Conservation (phyloP, 2,888 invertebrate species). For the Cremastinae sp. region DNA sequence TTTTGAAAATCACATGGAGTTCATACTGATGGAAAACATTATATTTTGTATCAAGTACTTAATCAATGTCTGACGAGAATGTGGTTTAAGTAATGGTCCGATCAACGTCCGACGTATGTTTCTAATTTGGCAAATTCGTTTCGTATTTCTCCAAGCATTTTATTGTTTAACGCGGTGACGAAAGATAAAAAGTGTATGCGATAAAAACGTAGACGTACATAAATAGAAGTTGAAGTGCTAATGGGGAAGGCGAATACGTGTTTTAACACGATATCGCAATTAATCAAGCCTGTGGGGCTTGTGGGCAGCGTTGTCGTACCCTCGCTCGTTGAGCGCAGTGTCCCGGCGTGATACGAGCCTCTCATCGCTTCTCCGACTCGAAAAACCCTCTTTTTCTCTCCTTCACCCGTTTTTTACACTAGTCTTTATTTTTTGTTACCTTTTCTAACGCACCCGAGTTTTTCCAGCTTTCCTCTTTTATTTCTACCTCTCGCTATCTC, state of each 20-base stretch:
- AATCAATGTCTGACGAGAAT: too few species aligned
- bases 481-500: constrained; percentile 22
- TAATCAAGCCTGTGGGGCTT: constrained; percentile 52
- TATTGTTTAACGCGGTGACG: too few species aligned
- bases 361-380: constrained; percentile 12
- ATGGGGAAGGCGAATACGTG: constrained; percentile 43
- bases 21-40: too few species aligned
- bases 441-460: constrained; percentile 16
- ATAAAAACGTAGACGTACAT: neutral
- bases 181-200: neutral
- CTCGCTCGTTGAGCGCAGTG: constrained; percentile 33
- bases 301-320: constrained; percentile 14
- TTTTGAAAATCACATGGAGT: too few species aligned
- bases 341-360: constrained; percentile 35
- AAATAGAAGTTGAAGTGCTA: constrained; percentile 33
- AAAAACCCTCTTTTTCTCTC: constrained; percentile 42
- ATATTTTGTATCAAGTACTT: too few species aligned
- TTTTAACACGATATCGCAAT: constrained; percentile 59
- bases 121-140: too few species aligned
- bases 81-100: too few species aligned
- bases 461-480: constrained; percentile 24
- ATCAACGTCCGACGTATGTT: too few species aligned
- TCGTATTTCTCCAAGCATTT: too few species aligned
- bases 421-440: constrained; percentile 26
- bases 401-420: constrained; percentile 7